Percentiles rank a stretch among this genome's conserved stretches.
Conservation (phyloP, 1,140 invertebrate species). For the Procambarus clarkii region DNA sequence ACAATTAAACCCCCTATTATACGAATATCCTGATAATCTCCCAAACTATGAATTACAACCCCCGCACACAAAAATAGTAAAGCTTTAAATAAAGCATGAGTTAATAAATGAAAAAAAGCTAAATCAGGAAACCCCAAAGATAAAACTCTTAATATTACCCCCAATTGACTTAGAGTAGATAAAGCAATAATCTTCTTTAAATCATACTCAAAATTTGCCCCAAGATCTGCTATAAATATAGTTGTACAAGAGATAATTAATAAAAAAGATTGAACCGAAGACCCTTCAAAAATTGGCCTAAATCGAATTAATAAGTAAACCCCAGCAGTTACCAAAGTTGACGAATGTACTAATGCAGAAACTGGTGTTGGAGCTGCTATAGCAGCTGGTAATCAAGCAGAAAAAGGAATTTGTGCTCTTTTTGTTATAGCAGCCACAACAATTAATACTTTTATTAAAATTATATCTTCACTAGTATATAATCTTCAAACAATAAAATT, state of each 20-base stretch:
- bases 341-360: slow-evolving; percentile 84
- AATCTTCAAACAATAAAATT: slow-evolving; percentile 1
- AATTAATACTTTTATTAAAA: slow-evolving; percentile 75
- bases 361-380: no score
- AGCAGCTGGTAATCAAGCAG: no score
- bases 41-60: no score
- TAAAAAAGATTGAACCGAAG: neutral
- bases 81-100: no score
- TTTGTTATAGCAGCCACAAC: no score
- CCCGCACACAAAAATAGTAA: no score
- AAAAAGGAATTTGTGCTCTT: no score
- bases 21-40: no score
- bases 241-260: slow-evolving; percentile 38
- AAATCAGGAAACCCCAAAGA: slow-evolving; percentile 3
- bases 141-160: slow-evolving; percentile 29
- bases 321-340: slow-evolving; percentile 84
- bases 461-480: neutral
- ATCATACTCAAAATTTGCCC: slow-evolving; percentile 60
- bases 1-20: no score
- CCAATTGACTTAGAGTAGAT: slow-evolving; percentile 63
- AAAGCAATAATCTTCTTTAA: slow-evolving; percentile 66
- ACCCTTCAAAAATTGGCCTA: neutral
- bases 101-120: no score
- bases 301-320: slow-evolving; percentile 75
- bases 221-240: slow-evolving; percentile 39